Base-by-base conservation (phyloP, 2,888 invertebrate species). In the Petrolisthes manimaculis region DNA sequence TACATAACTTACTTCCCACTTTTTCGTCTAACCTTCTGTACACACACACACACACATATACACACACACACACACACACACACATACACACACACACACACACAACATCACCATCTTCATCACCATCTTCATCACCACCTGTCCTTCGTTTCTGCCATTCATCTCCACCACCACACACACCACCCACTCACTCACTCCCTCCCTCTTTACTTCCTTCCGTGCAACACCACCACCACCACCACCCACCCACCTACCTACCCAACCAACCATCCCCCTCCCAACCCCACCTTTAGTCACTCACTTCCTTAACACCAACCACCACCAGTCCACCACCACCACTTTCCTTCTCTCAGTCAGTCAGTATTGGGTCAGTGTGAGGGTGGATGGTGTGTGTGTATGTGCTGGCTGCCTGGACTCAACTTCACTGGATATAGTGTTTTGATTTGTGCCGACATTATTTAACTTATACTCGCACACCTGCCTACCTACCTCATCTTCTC, bases 21-120 rank as follows among this genome's bases (percentile, higher is more conserved):
- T 37, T 37, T 37, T 37, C 9, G 67, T 61, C 37, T 37, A 37
- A 37, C 37, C 14, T 37, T 37, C 37, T 37, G 37, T 2, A 37
- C 37, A 37, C 37, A 37, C 37, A 1, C 2, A 37, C 37, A 37
- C 37, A 37, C 37, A 37, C 2, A 37, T 12, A 8, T 61, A 14
- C 14, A 61, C 67, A 61, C 67, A 61, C 67, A 61, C 67, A 61
- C 67, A 61, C 67, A 61, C 67, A 61, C 67, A 61, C 67, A 61
- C 8, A 8, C 14, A 61, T 14, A 12, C 8, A 8, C 67, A 61
- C 67, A 12, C 9, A 12, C 14, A 61, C 67, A 12, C 8, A 8
- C 14, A 61, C 67, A 12, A 61, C 67, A 12, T 12, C 67, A 12
- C 8, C 67, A 12, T 12, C 67, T 61, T 12, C 37, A 37, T 37